These are phyloP conservation scores for Mechanitis messenoides DNA, from an alignment of 2,888 invertebrate genomes.

Conservation along the genomic window DNA sequence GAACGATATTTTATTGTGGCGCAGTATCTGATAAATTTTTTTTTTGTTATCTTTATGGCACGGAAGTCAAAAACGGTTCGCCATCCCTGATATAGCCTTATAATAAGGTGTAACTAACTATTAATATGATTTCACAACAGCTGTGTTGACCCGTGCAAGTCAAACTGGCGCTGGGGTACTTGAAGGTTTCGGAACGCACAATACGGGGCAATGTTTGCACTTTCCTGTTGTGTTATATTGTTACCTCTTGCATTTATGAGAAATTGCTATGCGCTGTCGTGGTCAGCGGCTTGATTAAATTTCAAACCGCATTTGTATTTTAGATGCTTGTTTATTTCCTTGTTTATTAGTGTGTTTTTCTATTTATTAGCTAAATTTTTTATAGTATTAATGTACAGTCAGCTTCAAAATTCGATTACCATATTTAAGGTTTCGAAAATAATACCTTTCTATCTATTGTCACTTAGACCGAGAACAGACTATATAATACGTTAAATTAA, in stretches of 20 bases:
- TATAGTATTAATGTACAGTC: too few relatives aligned
- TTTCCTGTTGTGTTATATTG: conserved; percentile 33
- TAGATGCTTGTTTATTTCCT: conserved; percentile 14
- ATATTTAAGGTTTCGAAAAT: too few relatives aligned
- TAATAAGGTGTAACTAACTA: conserved; percentile 33
- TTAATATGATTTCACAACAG: conserved; percentile 37
- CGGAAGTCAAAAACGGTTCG: too few relatives aligned
- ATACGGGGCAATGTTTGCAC: conserved; percentile 55
- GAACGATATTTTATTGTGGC: too few relatives aligned
- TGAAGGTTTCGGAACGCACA: conserved; percentile 57
- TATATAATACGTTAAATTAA: too few relatives aligned
- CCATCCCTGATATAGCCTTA: conserved; percentile 21
- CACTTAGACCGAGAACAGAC: too few relatives aligned
- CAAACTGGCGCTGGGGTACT: conserved; percentile 55
- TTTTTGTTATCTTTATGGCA: too few relatives aligned
- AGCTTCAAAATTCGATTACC: too few relatives aligned
- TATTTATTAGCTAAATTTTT: neutral
- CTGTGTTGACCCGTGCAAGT: conserved; percentile 46
- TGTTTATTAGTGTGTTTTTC: neutral
- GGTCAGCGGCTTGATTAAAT: conserved; percentile 55
- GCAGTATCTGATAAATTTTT: too few relatives aligned
- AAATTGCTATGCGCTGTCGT: conserved; percentile 48
- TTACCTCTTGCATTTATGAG: conserved; percentile 42
- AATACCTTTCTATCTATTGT: too few relatives aligned
- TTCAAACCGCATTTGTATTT: conserved; percentile 44